phyloP scores from a whole-genome alignment of 92 coral and sea anemone species.

The Zoanthus sansibaricus region DNA sequence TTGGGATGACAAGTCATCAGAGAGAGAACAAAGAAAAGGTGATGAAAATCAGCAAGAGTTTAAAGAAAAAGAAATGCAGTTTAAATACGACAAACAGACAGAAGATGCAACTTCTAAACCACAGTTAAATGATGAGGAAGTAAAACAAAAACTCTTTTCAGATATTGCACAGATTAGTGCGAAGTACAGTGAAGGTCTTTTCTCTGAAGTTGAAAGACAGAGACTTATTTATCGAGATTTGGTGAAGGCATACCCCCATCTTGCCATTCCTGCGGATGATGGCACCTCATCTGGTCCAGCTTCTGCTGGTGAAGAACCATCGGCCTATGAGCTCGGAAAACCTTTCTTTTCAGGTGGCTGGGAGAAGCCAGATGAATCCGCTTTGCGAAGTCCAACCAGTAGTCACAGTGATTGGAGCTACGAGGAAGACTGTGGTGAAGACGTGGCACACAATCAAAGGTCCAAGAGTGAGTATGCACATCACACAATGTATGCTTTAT shows the following conservation, averaged over 20 bases:
- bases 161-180: slow-evolving; percentile 34
- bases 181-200: slow-evolving; percentile 18
- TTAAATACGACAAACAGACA: neutral
- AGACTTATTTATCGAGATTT: slow-evolving; percentile 33
- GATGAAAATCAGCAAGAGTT: neutral
- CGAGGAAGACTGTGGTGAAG: slow-evolving; percentile 38
- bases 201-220: slow-evolving; percentile 37
- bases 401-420: slow-evolving; percentile 50
- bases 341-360: slow-evolving; percentile 49
- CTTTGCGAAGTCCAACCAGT: slow-evolving; percentile 22
- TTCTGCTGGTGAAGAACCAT: slow-evolving; percentile 14
- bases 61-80: neutral
- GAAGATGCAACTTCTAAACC: neutral
- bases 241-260: slow-evolving; percentile 27
- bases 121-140: neutral
- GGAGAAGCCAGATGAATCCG: slow-evolving; percentile 1
- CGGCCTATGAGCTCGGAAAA: slow-evolving; percentile 44
- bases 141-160: slow-evolving; percentile 7
- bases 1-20: neutral
- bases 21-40: neutral
- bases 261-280: slow-evolving; percentile 16
- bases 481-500: neutral
- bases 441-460: neutral
- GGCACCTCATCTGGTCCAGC: neutral
- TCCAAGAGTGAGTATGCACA: slow-evolving; percentile 1